Evolutionary conservation across 2,113 vertebrate species (phyloP).

Genomic region (Megaceryle maxima): DNA sequence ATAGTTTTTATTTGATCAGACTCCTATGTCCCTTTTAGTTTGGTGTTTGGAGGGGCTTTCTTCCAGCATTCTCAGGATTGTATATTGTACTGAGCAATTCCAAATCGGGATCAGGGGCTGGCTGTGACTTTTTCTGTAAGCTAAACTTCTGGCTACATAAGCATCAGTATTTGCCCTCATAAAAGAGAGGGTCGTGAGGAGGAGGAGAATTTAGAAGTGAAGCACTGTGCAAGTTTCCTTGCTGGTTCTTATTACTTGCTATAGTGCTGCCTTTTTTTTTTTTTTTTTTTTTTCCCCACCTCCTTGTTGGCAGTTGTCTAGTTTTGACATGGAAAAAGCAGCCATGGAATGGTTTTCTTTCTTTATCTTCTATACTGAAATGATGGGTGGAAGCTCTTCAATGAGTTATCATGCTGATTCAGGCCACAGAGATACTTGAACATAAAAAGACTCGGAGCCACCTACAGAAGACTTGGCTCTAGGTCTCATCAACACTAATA

Average conservation of each 20-base stretch:
- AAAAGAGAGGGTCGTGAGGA: background rate
- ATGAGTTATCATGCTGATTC: background rate
- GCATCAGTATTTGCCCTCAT: background rate
- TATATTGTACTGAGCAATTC: background rate
- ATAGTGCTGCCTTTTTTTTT: no score
- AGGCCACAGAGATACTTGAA: background rate
- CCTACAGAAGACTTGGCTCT: background rate
- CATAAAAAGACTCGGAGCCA: background rate
- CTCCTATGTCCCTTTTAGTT: background rate
- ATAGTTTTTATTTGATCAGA: background rate
- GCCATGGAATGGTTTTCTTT: background rate
- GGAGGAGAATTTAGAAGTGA: background rate
- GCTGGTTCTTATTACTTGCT: background rate
- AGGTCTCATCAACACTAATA: background rate
- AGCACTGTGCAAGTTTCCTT: background rate
- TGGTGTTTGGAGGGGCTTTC: background rate
- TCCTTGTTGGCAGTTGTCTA: background rate
- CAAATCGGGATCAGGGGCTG: background rate
- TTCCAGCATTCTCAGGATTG: background rate
- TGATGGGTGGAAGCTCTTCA: background rate
- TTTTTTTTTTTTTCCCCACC: background rate
- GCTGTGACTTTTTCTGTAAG: background rate
- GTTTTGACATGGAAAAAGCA: background rate
- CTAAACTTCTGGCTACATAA: background rate
- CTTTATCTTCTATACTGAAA: background rate